Percentiles rank a stretch among this genome's conserved stretches.
Conservation (phyloP, 2,888 invertebrate species). For the Pandemis heparana region DNA sequence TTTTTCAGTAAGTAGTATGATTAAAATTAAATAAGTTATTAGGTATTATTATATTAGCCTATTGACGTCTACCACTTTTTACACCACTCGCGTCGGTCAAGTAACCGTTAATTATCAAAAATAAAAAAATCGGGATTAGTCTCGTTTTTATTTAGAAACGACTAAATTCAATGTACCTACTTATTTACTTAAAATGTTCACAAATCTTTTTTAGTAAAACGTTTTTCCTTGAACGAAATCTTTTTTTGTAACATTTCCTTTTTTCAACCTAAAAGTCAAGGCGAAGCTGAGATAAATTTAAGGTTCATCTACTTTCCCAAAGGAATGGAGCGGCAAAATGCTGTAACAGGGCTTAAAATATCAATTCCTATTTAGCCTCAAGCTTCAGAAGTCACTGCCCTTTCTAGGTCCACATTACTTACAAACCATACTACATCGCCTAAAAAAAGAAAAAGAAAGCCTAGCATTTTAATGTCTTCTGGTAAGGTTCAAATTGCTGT, state of each 20-base stretch:
- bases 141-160: background rate
- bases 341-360: conserved; percentile 18
- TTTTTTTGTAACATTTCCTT: background rate
- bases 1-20: too few relatives aligned
- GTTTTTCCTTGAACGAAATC: background rate
- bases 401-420: background rate
- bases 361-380: conserved; percentile 14
- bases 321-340: conserved; percentile 7
- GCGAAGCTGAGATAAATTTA: background rate
- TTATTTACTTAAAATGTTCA: too few relatives aligned
- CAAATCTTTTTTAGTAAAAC: too few relatives aligned
- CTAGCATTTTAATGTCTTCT: background rate
- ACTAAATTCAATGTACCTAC: too few relatives aligned
- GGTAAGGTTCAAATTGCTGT: conserved; percentile 14
- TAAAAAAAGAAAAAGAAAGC: background rate
- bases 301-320: conserved; percentile 8
- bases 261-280: background rate
- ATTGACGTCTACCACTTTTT: too few relatives aligned
- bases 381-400: background rate
- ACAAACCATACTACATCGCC: background rate
- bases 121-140: too few relatives aligned
- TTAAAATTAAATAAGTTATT: too few relatives aligned
- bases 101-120: too few relatives aligned
- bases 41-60: too few relatives aligned
- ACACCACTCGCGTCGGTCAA: too few relatives aligned